Evolutionary conservation across 2,888 invertebrate species (phyloP), one percentile per base, ranked within the genome.

Genomic region (Platycheirus albimanus): DNA sequence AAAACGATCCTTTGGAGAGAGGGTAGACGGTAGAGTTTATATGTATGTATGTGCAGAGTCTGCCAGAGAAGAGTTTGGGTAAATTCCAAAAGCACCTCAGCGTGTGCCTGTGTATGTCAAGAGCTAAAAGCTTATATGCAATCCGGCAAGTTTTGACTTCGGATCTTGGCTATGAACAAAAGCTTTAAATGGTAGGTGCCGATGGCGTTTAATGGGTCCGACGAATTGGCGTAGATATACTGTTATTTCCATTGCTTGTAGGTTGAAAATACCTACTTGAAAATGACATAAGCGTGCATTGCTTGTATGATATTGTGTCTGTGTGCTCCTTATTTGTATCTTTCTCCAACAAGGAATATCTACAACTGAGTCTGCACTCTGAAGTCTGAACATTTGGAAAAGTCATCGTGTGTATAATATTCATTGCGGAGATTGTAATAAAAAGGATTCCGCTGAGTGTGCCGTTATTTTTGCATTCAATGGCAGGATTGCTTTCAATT

Each of bases 361-460:
- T 61, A 43, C 28, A 24, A 45, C 17, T 17, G 45, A 20, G 38
- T 43, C 30, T 45, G 61, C 13, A 24, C 41, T 36, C n/a, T n/a
- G n/a, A n/a, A n/a, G 41, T 17, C 24, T 3, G 7, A 41, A 24
- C 24, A 41, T 38, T 56, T 38, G 36, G 15, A 28, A 41, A 28
- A 58, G 33, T 56, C n/a, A 1, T 30, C 43, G n/a, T 13, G n/a
- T 38, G 8, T 61, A 54, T 77, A 78, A 78, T 78, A 83, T 78
- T 83, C 78, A 83, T 83, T 78, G 78, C 52, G 78, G 74, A 78
- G 72, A 72, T 78, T 78, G 83, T 83, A 83, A 83, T 83, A 83
- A 83, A 83, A 83, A 83, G 83, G 78, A 83, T 83, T 83, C 49
- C 72, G 83, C 83, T 83, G 78, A 83, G 83, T 83, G 72, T 74